Evolutionary conservation across 2,888 invertebrate genomes (phyloP).

Genomic region (Aleiodes testaceus): DNA sequence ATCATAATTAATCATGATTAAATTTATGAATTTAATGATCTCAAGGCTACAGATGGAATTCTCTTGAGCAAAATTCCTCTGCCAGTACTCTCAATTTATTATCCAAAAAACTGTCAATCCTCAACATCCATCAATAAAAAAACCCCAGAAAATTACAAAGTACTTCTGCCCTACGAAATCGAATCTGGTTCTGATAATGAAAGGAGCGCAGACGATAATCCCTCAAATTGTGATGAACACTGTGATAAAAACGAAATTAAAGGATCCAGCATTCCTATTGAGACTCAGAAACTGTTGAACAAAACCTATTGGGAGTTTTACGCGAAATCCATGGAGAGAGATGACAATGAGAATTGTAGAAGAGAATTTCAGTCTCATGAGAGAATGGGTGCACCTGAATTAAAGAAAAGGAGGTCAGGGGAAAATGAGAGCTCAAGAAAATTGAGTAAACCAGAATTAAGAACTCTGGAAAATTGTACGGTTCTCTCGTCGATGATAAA

Average conservation of each 20-base stretch:
- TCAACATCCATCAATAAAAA: conserved; percentile 34
- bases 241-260: conserved; percentile 48
- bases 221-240: conserved; percentile 49
- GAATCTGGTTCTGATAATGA: conserved; percentile 44
- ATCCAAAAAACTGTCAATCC: conserved; percentile 27
- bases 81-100: conserved; percentile 52
- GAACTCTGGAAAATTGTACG: conserved; percentile 62
- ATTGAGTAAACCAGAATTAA: conserved; percentile 49
- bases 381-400: conserved; percentile 51
- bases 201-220: conserved; percentile 33
- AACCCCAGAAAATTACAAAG: conserved; percentile 11
- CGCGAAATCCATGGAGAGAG: conserved; percentile 55
- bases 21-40: conserved; percentile 30
- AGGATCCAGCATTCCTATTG: conserved; percentile 37
- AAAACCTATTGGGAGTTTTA: conserved; percentile 67
- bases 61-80: conserved; percentile 59
- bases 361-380: conserved; percentile 52
- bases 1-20: too few relatives aligned
- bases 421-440: conserved; percentile 22
- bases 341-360: conserved; percentile 41
- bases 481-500: conserved; percentile 65
- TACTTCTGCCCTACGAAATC: conserved; percentile 17
- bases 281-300: conserved; percentile 62
- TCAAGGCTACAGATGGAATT: conserved; percentile 54
- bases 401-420: conserved; percentile 52